These are phyloP conservation scores for Schizopygopsis pylzovi DNA, from an alignment of 2,797 vertebrate species.

Conservation along the genomic window DNA sequence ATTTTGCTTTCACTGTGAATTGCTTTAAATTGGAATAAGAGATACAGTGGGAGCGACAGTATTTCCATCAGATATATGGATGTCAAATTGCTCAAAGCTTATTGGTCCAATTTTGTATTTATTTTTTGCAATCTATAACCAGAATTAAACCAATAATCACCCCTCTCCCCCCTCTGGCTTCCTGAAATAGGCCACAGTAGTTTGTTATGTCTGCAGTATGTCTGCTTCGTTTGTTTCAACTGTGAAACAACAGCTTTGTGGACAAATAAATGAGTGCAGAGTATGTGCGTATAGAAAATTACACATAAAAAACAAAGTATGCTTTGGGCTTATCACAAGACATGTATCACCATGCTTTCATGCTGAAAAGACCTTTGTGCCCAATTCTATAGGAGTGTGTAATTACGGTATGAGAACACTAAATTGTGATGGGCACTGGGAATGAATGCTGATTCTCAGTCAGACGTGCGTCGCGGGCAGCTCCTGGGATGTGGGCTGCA, in stretches of 20 bases:
- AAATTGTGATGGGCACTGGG: not conserved
- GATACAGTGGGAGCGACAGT: too few relatives aligned
- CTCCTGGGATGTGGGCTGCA: slow-evolving; percentile 41
- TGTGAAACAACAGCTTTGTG: not conserved
- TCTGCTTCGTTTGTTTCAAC: not conserved
- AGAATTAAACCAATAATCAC: too few relatives aligned
- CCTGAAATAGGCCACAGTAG: not conserved
- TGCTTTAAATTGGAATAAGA: too few relatives aligned
- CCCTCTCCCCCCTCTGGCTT: not conserved
- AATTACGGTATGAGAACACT: slow-evolving; percentile 19
- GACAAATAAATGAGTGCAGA: not conserved
- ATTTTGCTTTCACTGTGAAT: too few relatives aligned
- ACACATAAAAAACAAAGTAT: not conserved
- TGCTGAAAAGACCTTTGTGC: slow-evolving; percentile 16
- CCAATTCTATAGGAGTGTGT: slow-evolving; percentile 25
- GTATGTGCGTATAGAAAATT: not conserved
- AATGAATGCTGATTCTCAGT: slow-evolving; percentile 28
- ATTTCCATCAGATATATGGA: too few relatives aligned
- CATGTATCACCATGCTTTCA: slow-evolving; percentile 9
- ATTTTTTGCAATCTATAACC: too few relatives aligned
- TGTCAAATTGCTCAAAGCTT: too few relatives aligned
- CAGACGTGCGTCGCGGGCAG: not conserved
- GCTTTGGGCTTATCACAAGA: not conserved
- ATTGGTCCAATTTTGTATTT: too few relatives aligned
- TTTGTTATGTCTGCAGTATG: not conserved